Evolutionary conservation across 2,113 vertebrate species (phyloP).

Genomic region (Gyps fulvus): DNA sequence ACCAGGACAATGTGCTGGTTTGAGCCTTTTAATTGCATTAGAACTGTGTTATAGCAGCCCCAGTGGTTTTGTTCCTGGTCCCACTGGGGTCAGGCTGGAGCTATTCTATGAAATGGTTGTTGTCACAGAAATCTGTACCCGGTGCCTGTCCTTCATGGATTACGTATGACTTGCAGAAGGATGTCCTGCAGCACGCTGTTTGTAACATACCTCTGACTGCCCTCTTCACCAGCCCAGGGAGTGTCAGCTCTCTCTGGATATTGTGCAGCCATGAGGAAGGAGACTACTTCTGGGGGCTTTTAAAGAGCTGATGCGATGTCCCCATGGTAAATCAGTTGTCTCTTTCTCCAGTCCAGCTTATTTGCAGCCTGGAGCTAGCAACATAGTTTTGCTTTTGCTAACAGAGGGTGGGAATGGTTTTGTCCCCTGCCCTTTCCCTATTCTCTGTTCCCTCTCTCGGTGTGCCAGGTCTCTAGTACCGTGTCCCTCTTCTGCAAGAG

Average conservation of each 20-base stretch:
- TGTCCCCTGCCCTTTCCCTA: neutral
- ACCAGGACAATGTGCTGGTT: neutral
- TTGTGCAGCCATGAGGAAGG: neutral
- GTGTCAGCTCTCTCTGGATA: neutral
- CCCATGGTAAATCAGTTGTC: neutral
- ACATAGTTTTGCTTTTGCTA: neutral
- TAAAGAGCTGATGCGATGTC: neutral
- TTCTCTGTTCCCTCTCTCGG: neutral
- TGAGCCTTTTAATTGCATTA: neutral
- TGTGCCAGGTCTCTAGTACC: neutral
- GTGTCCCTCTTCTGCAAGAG: neutral
- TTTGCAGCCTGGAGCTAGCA: neutral
- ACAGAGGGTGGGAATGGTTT: neutral
- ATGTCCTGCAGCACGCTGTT: neutral
- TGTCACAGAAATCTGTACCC: neutral
- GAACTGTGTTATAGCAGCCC: neutral
- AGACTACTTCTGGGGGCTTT: neutral
- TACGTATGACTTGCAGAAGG: neutral
- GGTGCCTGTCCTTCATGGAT: fast-evolving
- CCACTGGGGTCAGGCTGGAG: neutral
- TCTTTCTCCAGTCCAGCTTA: neutral
- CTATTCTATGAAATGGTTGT: neutral
- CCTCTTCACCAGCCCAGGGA: neutral
- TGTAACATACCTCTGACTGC: neutral
- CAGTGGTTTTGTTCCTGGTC: neutral